These are phyloP conservation scores for Semnornis frantzii DNA, from an alignment of 2,113 vertebrate species.

Conservation along the genomic window DNA sequence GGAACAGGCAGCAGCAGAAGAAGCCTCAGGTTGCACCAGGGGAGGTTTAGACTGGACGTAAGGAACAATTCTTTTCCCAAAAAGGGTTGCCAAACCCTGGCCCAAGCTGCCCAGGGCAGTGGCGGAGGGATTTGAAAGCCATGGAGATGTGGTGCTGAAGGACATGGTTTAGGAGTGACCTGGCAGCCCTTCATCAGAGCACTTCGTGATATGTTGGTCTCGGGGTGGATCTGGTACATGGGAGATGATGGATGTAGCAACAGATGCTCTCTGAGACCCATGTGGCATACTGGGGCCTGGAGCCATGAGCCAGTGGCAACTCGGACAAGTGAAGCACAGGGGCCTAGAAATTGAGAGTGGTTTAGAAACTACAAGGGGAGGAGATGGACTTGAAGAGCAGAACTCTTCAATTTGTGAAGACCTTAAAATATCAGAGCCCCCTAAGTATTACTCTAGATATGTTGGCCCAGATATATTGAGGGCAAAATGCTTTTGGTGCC, in stretches of 20 bases:
- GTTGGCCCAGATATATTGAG: background rate
- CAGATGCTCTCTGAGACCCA: background rate
- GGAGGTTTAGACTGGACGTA: too few relatives aligned
- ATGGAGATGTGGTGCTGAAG: too few relatives aligned
- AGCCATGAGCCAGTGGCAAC: accelerated
- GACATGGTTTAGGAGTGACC: too few relatives aligned
- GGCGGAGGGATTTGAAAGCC: too few relatives aligned
- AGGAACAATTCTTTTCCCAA: background rate
- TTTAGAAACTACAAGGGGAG: background rate
- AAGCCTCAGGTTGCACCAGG: too few relatives aligned
- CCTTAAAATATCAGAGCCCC: background rate
- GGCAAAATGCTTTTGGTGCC: background rate
- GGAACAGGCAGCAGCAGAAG: background rate
- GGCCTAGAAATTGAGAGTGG: background rate
- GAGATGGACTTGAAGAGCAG: background rate
- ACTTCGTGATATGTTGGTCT: background rate
- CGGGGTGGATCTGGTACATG: background rate
- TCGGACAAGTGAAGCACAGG: background rate
- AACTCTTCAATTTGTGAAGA: background rate
- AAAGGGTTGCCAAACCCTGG: background rate
- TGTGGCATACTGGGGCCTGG: accelerated
- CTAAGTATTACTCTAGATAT: background rate
- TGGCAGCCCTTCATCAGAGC: background rate
- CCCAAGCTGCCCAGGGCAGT: background rate
- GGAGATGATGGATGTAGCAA: background rate